phyloP scores from a whole-genome alignment of 2,113 vertebrate genomes.

The Riparia riparia region DNA sequence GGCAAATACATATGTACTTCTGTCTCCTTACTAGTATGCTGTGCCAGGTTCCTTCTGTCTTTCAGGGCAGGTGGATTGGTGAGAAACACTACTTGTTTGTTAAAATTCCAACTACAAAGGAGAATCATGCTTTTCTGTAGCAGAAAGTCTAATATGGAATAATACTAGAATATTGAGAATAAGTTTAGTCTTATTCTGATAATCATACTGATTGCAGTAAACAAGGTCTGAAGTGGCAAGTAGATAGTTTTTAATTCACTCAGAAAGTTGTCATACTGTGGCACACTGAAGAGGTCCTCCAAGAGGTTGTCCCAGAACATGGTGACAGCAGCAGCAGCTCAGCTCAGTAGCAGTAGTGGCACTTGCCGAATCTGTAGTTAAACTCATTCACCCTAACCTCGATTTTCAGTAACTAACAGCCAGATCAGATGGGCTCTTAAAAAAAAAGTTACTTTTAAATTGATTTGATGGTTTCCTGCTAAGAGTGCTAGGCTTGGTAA shows the following conservation, averaged over 20 bases:
- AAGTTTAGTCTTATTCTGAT: not conserved
- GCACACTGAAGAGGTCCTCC: not conserved
- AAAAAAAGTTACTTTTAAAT: slow-evolving; percentile 12
- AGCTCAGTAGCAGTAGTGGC: not conserved
- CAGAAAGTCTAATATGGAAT: not conserved
- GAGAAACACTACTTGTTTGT: not conserved
- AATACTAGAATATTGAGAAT: not conserved
- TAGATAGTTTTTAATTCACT: not conserved
- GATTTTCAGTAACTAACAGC: slow-evolving; percentile 9
- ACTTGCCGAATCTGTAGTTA: not conserved
- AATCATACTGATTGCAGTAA: not conserved
- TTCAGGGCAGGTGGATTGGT: not conserved
- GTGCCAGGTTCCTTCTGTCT: not conserved
- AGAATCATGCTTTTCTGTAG: not conserved
- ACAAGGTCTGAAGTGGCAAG: not conserved
- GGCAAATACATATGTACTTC: not conserved
- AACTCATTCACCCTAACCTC: not conserved
- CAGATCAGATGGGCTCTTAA: not conserved
- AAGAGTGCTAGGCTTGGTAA: not conserved
- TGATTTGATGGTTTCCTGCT: not conserved
- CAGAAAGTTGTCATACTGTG: not conserved
- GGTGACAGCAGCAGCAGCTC: not conserved
- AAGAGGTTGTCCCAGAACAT: not conserved
- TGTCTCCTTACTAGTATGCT: not conserved
- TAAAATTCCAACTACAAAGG: not conserved